Evolutionary conservation across 2,888 invertebrate species (phyloP), one percentile per base, ranked within the genome.

Genomic region (Napeogenes inachia): DNA sequence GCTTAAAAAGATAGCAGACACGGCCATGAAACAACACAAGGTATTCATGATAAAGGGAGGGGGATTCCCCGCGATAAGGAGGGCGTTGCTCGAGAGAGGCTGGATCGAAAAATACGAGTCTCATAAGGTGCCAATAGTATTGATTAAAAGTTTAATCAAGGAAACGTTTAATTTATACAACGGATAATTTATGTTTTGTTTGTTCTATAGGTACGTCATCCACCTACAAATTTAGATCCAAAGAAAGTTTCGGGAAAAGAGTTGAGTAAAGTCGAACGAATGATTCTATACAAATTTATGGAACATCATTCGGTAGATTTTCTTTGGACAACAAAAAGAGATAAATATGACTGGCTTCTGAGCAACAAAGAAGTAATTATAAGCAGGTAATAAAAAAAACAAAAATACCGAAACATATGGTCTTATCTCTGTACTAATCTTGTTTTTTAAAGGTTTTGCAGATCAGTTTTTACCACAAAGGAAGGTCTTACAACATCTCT

Each of bases 391-490:
- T 56, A 61, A 42, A n/a, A 47, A 46, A 0, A 35, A 12, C 13
- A 21, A 35, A 45, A 53, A 55, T 13, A 13, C 6, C 32, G n/a
- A 53, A 30, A 42, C 45, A 21, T 35, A 30, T 42, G 13, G 13
- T 55, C 45, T 60, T 56, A 13, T 57, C 13, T 57, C 4, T 62
- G 45, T 54, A 56, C n/a, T 45, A 54, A 21, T 46, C 54, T 32
- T 57, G 13, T 60, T 93, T 95, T 74, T 70, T 94, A 94, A 81
- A 94, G 98, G 74, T 98, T 96, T 82, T 95, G 94, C 71, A 93
- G 96, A 73, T 96, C 97, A 0, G 92, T 95, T 59, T 98, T 98
- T 78, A 98, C 98, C 0, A 97, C 98, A 0, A 98, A 98, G 92
- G 97, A 97, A 81, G 97, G 97, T 3, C 83, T 97, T 45, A 95